phyloP scores from a whole-genome alignment of 2,113 vertebrate genomes.

The Cebidichthys violaceus region DNA sequence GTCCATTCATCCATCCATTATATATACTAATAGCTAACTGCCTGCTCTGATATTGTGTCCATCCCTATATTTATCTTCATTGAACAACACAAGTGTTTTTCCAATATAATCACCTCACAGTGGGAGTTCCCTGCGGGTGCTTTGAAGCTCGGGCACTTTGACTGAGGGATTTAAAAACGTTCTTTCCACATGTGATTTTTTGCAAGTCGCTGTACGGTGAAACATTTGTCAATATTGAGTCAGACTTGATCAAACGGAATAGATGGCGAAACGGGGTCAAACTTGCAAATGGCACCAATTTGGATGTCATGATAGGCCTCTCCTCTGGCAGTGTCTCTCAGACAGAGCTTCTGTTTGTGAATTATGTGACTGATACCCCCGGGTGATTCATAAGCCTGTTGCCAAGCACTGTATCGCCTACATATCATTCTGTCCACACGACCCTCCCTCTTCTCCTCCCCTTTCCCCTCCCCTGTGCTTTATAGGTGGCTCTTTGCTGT shows the following conservation, averaged over 20 bases:
- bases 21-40: not conserved
- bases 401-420: conserved; percentile 47
- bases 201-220: not conserved
- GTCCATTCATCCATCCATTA: not conserved
- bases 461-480: conserved; percentile 9
- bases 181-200: not conserved
- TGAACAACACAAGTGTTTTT: not conserved
- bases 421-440: conserved; percentile 45
- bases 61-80: not conserved
- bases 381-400: conserved; percentile 52
- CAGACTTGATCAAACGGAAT: conserved; percentile 10
- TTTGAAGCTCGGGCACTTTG: not conserved
- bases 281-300: conserved; percentile 25
- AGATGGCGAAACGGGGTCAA: conserved; percentile 38
- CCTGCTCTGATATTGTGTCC: not conserved
- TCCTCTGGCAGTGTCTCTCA: conserved; percentile 19
- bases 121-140: conserved; percentile 5
- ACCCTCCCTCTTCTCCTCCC: conserved; percentile 24
- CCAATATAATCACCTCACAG: not conserved
- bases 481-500: conserved; percentile 64
- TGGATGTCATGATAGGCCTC: not conserved
- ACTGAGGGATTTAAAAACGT: not conserved
- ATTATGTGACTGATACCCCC: conserved; percentile 38
- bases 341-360: conserved; percentile 16
- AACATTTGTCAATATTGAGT: conserved; percentile 7